These are phyloP conservation scores for Clivina fossor DNA, from an alignment of 2,888 invertebrate genomes.

Conservation along the genomic window DNA sequence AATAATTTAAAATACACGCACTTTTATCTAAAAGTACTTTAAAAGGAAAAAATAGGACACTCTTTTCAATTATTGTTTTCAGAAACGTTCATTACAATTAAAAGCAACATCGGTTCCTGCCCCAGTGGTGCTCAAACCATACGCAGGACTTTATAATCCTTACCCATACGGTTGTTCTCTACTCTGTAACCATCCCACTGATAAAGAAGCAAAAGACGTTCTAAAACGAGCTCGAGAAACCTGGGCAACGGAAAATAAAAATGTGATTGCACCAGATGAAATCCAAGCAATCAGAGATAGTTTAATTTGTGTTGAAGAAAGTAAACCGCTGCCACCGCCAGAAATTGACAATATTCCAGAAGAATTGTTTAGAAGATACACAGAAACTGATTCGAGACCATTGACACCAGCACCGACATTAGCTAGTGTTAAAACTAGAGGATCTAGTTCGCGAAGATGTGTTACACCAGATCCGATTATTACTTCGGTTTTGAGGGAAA, in stretches of 20 bases:
- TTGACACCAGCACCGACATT: constrained; percentile 78
- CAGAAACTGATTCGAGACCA: constrained; percentile 82
- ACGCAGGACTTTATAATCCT: constrained; percentile 80
- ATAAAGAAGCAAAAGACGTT: constrained; percentile 69
- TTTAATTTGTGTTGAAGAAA: constrained; percentile 50
- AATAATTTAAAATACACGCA: no score
- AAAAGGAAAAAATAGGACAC: background rate
- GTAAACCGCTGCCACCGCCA: constrained; percentile 50
- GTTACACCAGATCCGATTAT: constrained; percentile 71
- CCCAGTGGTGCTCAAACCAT: constrained; percentile 74
- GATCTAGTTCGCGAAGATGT: constrained; percentile 66
- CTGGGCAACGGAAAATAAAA: constrained; percentile 58
- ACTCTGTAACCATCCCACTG: constrained; percentile 82
- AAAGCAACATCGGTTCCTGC: constrained; percentile 68
- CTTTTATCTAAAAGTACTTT: no score
- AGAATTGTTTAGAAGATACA: constrained; percentile 74
- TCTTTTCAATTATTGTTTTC: constrained; percentile 22
- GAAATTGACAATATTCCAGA: constrained; percentile 71
- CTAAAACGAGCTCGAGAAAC: constrained; percentile 71
- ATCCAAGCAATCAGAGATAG: constrained; percentile 49
- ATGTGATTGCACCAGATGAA: constrained; percentile 49
- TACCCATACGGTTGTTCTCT: constrained; percentile 79
- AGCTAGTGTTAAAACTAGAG: constrained; percentile 70
- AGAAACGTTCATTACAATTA: constrained; percentile 54
- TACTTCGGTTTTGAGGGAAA: constrained; percentile 53